Percentiles rank a stretch among this genome's conserved stretches.
Conservation (phyloP, 2,113 vertebrate genomes). For the Lates calcarifer region DNA sequence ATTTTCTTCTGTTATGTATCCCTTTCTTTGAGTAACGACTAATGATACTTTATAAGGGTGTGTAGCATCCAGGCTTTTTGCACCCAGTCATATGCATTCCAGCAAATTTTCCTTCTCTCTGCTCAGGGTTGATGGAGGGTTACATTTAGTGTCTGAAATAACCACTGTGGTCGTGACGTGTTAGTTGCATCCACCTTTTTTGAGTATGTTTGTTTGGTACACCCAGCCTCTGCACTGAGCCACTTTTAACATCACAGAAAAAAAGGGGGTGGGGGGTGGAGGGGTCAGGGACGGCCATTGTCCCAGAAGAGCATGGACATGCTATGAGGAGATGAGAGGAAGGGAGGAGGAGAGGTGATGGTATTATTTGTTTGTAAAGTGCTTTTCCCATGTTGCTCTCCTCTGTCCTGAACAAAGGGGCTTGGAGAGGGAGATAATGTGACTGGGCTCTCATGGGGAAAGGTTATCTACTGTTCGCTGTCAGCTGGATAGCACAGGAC, state of each 20-base stretch:
- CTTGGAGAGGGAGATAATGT: conserved; percentile 71
- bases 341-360: conserved; percentile 41
- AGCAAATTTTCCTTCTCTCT: conserved; percentile 27
- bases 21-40: neutral
- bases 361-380: conserved; percentile 64
- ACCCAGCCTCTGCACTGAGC: conserved; percentile 7
- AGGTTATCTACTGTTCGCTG: conserved; percentile 77
- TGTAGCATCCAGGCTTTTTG: neutral
- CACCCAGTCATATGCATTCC: conserved; percentile 10
- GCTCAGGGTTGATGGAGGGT: conserved; percentile 14
- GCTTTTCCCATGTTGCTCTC: conserved; percentile 60
- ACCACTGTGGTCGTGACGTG: neutral
- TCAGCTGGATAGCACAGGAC: conserved; percentile 61
- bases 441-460: conserved; percentile 60
- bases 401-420: conserved; percentile 59
- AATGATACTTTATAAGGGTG: neutral
- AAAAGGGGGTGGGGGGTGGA: neutral
- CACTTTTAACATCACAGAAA: conserved; percentile 26
- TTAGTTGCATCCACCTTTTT: conserved; percentile 6
- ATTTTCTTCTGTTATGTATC: neutral
- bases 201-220: conserved; percentile 21
- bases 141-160: conserved; percentile 10
- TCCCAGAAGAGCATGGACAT: conserved; percentile 58
- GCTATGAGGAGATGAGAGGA: conserved; percentile 26
- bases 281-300: conserved; percentile 45